Base-by-base conservation (phyloP, 2,888 invertebrate species). In the Cantharis flavilabris region DNA sequence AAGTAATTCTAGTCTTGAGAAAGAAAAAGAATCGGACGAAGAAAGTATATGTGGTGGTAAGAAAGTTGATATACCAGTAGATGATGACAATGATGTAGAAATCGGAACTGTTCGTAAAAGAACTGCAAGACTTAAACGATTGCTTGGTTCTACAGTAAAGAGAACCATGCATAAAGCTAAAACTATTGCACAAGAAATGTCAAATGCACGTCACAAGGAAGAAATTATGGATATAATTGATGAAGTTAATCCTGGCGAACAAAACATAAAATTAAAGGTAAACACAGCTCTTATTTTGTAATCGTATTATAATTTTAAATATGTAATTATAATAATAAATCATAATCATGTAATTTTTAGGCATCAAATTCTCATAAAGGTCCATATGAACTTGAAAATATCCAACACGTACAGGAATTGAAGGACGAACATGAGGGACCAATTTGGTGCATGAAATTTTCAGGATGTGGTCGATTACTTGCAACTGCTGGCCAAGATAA, bases 391-490 rank as follows among this genome's bases (percentile, higher is more conserved):
- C 99, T 99, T 88, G 93, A 93, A 78, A 96, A 97, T 71, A 91
- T 98, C 23, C 93, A 97, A 86, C 95, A 97, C 83, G 96, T 98
- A 0, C 96, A 96, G 90, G 97, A 95, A 82, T 80, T 89, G 16
- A 86, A 86, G 76, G 87, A 88, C 62, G 87, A 87, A 80, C 97
- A 98, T 88, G 92, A 93, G 11, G 97, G 98, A 69, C 97, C 99
- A 1, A 97, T 99, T 83, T 99, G 99, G 99, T 98, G 98, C 86
- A 98, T 99, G 95, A 98, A 98, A 89, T 99, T 98, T 89, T 98
- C 98, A 75, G 95, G 95, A 75, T 99, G 98, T 89, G 98, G 98
- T 0, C 91, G 98, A 13, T 90, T 99, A 79, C 89, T 99, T 84
- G 99, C 99, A 26, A 98, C 98, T 0, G 99, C 98, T 73, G 99